These are phyloP conservation scores for Orthonychiurus folsomi DNA, from an alignment of 2,888 invertebrate genomes.

Conservation along the genomic window DNA sequence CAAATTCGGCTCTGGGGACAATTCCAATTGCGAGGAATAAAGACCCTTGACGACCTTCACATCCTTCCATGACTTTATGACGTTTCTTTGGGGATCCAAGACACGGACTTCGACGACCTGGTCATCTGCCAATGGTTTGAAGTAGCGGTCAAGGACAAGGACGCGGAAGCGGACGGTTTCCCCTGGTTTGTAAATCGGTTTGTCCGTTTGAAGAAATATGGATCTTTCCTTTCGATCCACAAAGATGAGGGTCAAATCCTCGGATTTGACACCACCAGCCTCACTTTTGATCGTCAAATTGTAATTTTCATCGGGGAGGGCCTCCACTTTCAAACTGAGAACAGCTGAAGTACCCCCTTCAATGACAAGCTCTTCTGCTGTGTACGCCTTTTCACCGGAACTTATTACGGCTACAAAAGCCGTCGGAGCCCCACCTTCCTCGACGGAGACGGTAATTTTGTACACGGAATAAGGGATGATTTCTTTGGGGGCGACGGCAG, in stretches of 20 bases:
- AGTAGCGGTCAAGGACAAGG: slow-evolving; percentile 61
- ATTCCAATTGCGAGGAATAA: slow-evolving; percentile 60
- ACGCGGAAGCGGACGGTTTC: slow-evolving; percentile 72
- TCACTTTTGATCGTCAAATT: slow-evolving; percentile 12
- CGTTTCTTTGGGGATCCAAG: slow-evolving; percentile 23
- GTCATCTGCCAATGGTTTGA: slow-evolving; percentile 56
- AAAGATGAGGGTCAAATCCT: slow-evolving; percentile 58
- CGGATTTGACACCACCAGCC: slow-evolving; percentile 52
- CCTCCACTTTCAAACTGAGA: neutral
- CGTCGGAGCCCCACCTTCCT: neutral
- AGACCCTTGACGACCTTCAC: slow-evolving; percentile 53
- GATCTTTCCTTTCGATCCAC: slow-evolving; percentile 72
- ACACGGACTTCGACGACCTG: slow-evolving; percentile 16
- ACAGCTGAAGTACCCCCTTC: neutral
- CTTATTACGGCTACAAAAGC: neutral
- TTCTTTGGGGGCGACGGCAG: slow-evolving; percentile 68
- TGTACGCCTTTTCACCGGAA: neutral
- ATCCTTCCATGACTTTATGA: slow-evolving; percentile 22
- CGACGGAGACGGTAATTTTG: slow-evolving; percentile 57
- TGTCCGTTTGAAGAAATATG: slow-evolving; percentile 82
- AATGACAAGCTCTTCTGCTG: neutral
- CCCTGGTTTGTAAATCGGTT: slow-evolving; percentile 79
- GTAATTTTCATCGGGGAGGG: slow-evolving; percentile 7
- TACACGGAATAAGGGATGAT: slow-evolving; percentile 76
- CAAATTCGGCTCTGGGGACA: slow-evolving; percentile 74